Conservation (phyloP, 2,797 vertebrate genomes). For the Hapalemur alaotrensis region DNA sequence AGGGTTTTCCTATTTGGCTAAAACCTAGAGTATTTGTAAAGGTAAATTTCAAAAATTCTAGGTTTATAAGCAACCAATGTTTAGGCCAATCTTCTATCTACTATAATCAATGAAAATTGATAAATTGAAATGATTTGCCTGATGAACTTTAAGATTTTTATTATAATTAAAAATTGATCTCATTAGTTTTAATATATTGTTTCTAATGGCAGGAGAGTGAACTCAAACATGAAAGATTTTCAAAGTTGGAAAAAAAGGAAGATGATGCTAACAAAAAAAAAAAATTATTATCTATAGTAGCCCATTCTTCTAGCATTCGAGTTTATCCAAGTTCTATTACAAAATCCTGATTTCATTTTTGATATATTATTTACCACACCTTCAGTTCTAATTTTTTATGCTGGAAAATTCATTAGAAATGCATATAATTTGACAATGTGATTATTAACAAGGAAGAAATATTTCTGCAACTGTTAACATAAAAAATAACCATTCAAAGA, state of each 20-base stretch:
- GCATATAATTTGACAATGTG: background rate
- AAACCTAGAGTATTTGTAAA: constrained; percentile 22
- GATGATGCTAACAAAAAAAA: background rate
- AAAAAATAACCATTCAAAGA: background rate
- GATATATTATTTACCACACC: background rate
- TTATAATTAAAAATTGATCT: constrained; percentile 23
- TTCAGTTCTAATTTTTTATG: constrained; percentile 6
- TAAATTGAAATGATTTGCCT: constrained; percentile 25
- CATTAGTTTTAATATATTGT: background rate
- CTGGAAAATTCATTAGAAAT: background rate
- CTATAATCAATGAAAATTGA: constrained; percentile 32
- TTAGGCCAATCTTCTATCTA: constrained; percentile 13
- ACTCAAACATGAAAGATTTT: constrained; percentile 34
- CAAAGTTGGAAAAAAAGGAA: background rate
- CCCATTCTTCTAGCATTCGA: background rate
- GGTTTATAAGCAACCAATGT: background rate
- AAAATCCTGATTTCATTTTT: background rate
- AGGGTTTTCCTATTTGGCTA: background rate
- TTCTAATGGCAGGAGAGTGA: constrained; percentile 2
- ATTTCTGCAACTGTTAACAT: background rate
- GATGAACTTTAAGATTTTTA: background rate
- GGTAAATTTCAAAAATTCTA: background rate
- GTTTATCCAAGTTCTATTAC: background rate
- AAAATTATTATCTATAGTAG: background rate
- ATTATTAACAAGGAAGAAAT: constrained; percentile 29